Conservation (phyloP, 2,113 vertebrate genomes). For the Nannobrachium achirus region DNA sequence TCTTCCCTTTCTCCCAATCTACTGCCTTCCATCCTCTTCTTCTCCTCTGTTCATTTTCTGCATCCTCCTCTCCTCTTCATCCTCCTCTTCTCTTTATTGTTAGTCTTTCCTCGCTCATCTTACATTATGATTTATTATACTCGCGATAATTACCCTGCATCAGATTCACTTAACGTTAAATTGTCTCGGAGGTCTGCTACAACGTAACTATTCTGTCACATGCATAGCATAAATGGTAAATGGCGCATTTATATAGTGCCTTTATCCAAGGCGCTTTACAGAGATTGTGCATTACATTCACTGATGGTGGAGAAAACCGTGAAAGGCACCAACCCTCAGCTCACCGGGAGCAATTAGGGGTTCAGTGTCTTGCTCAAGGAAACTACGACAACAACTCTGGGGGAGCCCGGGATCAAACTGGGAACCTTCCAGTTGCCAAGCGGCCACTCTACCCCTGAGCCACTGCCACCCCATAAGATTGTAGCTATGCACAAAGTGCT, state of each 20-base stretch:
- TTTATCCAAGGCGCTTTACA: too few species aligned
- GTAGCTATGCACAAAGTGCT: conserved; percentile 47
- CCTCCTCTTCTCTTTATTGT: conserved; percentile 16
- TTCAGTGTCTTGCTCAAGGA: too few species aligned
- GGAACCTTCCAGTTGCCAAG: too few species aligned
- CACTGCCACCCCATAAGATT: too few species aligned
- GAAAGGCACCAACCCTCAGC: too few species aligned
- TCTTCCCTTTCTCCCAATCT: conserved; percentile 13
- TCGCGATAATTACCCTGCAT: conserved; percentile 9
- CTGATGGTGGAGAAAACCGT: too few species aligned
- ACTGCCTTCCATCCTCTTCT: not conserved
- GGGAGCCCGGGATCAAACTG: too few species aligned
- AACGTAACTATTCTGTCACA: not conserved
- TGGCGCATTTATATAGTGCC: too few species aligned
- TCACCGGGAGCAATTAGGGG: too few species aligned
- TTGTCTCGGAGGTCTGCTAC: conserved; percentile 8
- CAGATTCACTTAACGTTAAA: conserved; percentile 9
- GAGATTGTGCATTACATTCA: too few species aligned
- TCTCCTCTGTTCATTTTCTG: not conserved
- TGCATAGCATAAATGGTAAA: conserved; percentile 12
- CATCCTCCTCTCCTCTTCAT: conserved; percentile 5
- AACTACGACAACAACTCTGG: too few species aligned
- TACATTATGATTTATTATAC: conserved; percentile 19
- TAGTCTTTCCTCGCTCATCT: conserved; percentile 28
- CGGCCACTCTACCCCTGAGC: too few species aligned